Evolutionary conservation across 2,113 vertebrate genomes (phyloP).

Genomic region (Mesoclemmys tuberculata): DNA sequence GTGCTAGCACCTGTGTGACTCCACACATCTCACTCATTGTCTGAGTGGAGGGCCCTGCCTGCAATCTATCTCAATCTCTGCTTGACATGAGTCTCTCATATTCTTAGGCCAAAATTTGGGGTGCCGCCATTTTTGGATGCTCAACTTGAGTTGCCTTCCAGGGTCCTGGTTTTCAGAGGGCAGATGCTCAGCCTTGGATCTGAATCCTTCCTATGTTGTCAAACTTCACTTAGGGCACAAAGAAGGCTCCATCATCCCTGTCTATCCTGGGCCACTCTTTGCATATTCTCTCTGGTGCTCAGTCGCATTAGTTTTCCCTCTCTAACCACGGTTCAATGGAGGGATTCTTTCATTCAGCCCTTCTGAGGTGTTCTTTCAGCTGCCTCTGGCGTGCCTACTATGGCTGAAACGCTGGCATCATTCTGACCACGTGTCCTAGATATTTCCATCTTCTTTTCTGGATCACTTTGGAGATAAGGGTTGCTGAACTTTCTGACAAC

Average conservation of each 20-base stretch:
- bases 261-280: background rate
- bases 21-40: background rate
- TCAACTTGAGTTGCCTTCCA: background rate
- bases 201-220: background rate
- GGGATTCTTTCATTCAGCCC: background rate
- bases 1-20: background rate
- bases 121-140: background rate
- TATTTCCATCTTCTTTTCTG: accelerated
- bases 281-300: background rate
- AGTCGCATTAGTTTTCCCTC: background rate
- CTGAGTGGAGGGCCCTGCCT: accelerated
- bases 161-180: background rate
- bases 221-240: background rate
- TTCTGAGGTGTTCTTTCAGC: background rate
- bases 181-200: background rate
- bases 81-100: background rate
- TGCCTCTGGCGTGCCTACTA: background rate
- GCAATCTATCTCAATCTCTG: background rate
- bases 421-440: background rate
- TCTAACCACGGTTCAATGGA: background rate
- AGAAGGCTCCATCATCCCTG: background rate
- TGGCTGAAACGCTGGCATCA: background rate
- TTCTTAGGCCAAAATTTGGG: background rate
- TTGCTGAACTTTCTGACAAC: background rate
- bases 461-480: background rate